Base-by-base conservation (phyloP, 1,140 invertebrate species). In the Brachionus sp. region DNA sequence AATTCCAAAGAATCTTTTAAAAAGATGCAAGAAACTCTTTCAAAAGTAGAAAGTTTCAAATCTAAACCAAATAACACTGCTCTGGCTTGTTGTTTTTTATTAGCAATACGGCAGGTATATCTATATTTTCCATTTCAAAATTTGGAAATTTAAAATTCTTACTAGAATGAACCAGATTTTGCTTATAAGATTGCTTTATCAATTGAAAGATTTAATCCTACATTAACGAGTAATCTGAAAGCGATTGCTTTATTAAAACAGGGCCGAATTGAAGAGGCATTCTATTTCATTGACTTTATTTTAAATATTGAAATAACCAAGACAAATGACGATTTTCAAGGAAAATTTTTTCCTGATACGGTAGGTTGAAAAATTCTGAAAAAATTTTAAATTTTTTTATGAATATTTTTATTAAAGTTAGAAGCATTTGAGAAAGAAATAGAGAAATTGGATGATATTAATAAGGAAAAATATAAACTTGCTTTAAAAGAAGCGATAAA, bases 1-100 rank as follows among this genome's bases (percentile, higher is more conserved):
- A 80, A 80, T 66, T 16, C 77, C 5, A 66, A 57, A 80, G 77
- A 66, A 19, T 80, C 77, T 2, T 66, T 80, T 39, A 19, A 39
- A n/a, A 66, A 80, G 23, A 57, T 80, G 77, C 53, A 80, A 66
- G 35, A 80, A 29, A 12, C 57, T 62, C 23, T 80, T 9, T 29
- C 23, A 62, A 33, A 62, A 66, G 25, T 25, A 4, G 77, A 80
- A 19, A 33, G 13, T 23, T 80, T 80, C 13, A 80, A 80, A 10
- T 80, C 50, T 7, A 62, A 57, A 44, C 33, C 57, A 35, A 80
- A 80, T 33, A 80, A 80, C 29, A 80, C 77, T 13, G 16, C 77
- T 0, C 13, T 62, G 13, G 50, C 50, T 10, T 62, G 50, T 25
- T 80, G 77, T 62, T 80, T 80, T 25, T 25, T 80, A 16, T 35